phyloP scores from a whole-genome alignment of 1,140 invertebrate species.

The Meloidogyne hapla region DNA sequence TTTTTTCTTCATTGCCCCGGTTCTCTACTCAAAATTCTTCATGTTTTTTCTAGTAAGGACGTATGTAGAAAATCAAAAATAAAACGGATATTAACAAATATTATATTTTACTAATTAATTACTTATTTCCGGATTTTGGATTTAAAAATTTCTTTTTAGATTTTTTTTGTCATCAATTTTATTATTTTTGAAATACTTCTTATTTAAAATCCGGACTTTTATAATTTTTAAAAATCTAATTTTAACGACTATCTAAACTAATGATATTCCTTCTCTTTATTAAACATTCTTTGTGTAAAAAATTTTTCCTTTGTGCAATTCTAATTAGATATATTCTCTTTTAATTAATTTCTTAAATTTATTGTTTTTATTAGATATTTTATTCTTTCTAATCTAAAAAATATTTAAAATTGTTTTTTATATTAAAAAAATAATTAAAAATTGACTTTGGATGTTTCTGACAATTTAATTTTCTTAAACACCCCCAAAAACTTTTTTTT shows the following conservation, averaged over 20 bases:
- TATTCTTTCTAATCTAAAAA: no score
- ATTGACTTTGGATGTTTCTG: no score
- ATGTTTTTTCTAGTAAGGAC: neutral
- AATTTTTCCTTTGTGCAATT: neutral
- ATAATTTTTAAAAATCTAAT: neutral
- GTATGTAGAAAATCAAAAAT: slow-evolving; percentile 4
- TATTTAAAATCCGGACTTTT: neutral
- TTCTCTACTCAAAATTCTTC: slow-evolving; percentile 2
- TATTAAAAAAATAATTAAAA: no score
- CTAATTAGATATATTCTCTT: neutral
- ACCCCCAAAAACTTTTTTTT: no score
- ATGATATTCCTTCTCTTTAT: neutral
- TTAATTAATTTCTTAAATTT: no score
- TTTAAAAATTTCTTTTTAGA: neutral
- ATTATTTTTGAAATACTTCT: neutral
- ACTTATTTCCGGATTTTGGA: neutral
- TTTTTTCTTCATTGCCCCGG: neutral
- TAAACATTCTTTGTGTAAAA: neutral
- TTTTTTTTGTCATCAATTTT: neutral
- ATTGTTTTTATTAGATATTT: no score
- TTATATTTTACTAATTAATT: neutral
- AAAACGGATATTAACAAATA: neutral
- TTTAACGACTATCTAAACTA: neutral
- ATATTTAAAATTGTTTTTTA: no score
- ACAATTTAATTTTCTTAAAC: no score